Conservation (phyloP, 2,888 invertebrate genomes). For the Cremastinae sp. region DNA sequence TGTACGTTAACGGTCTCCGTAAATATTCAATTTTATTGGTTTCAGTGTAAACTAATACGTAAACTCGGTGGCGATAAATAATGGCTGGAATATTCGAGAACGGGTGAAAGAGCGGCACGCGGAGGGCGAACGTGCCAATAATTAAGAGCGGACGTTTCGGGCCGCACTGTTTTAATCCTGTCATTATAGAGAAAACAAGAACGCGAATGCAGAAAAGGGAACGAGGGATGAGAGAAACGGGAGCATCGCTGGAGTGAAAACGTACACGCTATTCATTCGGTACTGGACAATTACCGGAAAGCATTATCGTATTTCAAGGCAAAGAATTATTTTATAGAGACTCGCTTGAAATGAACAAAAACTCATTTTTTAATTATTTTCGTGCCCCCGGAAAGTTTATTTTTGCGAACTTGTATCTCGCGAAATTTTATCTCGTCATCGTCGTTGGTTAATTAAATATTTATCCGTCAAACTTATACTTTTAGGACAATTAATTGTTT, state of each 20-base stretch:
- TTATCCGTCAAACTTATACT: background rate
- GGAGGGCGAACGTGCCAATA: slow-evolving; percentile 58
- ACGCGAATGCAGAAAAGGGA: slow-evolving; percentile 50
- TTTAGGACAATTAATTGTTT: background rate
- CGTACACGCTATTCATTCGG: slow-evolving; percentile 66
- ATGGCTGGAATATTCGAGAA: slow-evolving; percentile 47
- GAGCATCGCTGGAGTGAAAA: slow-evolving; percentile 32
- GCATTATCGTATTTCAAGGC: slow-evolving; percentile 70
- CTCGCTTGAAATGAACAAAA: slow-evolving; percentile 4
- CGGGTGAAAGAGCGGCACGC: slow-evolving; percentile 10
- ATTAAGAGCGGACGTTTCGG: slow-evolving; percentile 64
- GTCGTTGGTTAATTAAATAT: background rate
- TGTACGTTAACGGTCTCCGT: slow-evolving; percentile 5
- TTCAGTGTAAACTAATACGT: slow-evolving; percentile 30
- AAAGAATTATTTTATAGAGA: slow-evolving; percentile 40
- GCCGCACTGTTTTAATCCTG: slow-evolving; percentile 68
- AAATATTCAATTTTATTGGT: slow-evolving; percentile 57
- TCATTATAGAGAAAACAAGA: slow-evolving; percentile 66
- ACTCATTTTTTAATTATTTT: background rate
- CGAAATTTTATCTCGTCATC: background rate
- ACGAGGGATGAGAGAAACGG: slow-evolving; percentile 10
- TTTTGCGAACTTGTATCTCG: background rate
- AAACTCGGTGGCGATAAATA: slow-evolving; percentile 45
- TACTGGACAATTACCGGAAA: slow-evolving; percentile 67
- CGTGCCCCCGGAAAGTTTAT: background rate